phyloP scores from a whole-genome alignment of 2,113 vertebrate genomes.

The Spheniscus mendiculus region DNA sequence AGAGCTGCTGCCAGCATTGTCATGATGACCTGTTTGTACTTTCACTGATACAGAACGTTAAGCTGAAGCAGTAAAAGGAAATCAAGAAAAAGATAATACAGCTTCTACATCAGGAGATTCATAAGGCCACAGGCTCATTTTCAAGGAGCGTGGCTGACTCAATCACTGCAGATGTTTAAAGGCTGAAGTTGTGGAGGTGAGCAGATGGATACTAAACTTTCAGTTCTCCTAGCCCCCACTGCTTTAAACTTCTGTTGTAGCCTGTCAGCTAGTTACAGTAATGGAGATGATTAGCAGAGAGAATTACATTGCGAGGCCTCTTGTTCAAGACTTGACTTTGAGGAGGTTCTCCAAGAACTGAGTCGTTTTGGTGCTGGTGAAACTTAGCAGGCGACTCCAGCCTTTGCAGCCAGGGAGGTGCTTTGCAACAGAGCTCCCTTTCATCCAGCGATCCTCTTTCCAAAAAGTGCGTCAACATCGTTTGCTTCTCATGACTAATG shows the following conservation, averaged over 20 bases:
- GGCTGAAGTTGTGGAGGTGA: background rate
- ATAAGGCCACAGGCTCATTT: background rate
- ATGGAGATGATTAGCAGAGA: background rate
- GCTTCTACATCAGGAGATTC: background rate
- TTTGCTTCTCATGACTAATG: background rate
- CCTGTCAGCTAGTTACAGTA: background rate
- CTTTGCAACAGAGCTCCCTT: background rate
- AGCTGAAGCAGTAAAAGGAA: constrained; percentile 18
- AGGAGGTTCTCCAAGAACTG: background rate
- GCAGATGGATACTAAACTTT: background rate
- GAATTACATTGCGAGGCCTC: background rate
- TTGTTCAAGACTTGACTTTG: background rate
- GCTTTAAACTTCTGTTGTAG: background rate
- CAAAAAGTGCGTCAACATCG: background rate
- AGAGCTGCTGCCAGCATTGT: background rate
- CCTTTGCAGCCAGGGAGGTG: background rate
- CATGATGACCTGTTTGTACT: constrained; percentile 28
- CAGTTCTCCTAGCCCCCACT: background rate
- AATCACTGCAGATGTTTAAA: background rate
- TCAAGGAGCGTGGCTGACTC: background rate
- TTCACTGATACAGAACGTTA: background rate
- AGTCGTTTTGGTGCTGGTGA: background rate
- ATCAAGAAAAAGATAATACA: background rate
- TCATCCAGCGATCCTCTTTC: background rate
- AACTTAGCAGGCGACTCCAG: background rate